Evolutionary conservation across 2,797 vertebrate genomes (phyloP), one percentile per base, ranked within the genome.

Genomic region (Pipistrellus pipistrellus): DNA sequence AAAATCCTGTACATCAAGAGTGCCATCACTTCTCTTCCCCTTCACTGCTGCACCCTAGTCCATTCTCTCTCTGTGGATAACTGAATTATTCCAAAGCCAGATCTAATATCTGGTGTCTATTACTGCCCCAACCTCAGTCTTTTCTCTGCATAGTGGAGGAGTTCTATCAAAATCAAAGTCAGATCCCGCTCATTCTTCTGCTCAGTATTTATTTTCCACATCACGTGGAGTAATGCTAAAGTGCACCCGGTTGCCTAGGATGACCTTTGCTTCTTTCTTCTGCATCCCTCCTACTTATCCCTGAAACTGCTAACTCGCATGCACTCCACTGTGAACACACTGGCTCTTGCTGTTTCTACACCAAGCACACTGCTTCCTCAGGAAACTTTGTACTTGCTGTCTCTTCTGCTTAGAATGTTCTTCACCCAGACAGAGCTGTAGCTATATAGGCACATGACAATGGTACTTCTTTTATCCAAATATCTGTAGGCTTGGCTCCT

Each of bases 91-190:
- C 23, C 55, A 75, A 68, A 91, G 21, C 3, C 7, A 27, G 3
- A 6, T 64, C 13, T 27, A 88, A 41, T 35, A 38, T 44, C 27
- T 57, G 18, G 15, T 46, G 14, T 85, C 6, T 76, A 4, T 75
- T 15, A 11, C 44, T 53, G 13, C 6, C 3, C 8, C 3, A 41
- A 53, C 15, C 71, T 82, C n/a, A 30, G 2, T 51, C 51, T 89
- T 85, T 85, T 44, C 9, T 87, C 21, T 1, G 71, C 21, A 92
- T 0, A 8, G 13, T 15, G 8, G 25, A 35, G 53, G 6, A 27
- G n/a, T 55, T 6, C 35, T 80, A 20, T 93, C 9, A 46, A 83
- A 75, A 41, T 57, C 30, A 85, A 85, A 69, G 27, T 78, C 55
- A 84, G 44, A 87, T 57, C 9, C 21, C 6, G 13, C 44, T 21